Base-by-base conservation (phyloP, 2,888 invertebrate genomes). In the Byasa hedistus region DNA sequence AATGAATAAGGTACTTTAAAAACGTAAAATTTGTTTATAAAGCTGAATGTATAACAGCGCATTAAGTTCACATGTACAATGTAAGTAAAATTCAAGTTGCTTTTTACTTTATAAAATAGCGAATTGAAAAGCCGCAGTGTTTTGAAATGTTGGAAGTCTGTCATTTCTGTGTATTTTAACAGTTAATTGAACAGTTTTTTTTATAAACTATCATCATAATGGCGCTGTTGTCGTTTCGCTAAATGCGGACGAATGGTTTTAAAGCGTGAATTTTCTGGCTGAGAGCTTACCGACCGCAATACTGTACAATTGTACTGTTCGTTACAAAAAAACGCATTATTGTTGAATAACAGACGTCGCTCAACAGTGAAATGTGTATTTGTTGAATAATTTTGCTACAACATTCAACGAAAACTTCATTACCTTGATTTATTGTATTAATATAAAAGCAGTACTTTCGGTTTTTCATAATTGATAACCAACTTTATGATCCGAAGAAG, bases 201-300 rank as follows among this genome's bases (percentile, higher is more conserved):
- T 56, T 48, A 60, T 60, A 32, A 48, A 55, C 48, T 54, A 22
- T 32, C 22, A 48, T 32, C 52, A n/a, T 24, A 58, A 55, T 44
- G 32, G 48, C 58, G 48, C 55, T 63, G 54, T 62, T 62, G 58
- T 59, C 62, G 55, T 62, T 52, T 36, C 23, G 59, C 24, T 57
- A 52, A 52, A 44, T 57, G 54, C 62, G 62, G 57, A 32, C 39
- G 62, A 59, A 36, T 51, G 66, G 58, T 59, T 62, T 56, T 21
- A 59, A 63, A 66, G 56, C 66, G 55, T 63, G 22, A 58, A 55
- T 59, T 63, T 66, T 57, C 57, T 55, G 58, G 23, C 48, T 59
- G 66, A 66, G 62, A 62, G 57, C 58, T 22, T 21, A 57, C 55
- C 58, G 66, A 66, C 66, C 66, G 63, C 66, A 55, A 66, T 66